Conservation (phyloP, 92 coral and sea anemone genomes). For the Zoanthus solanderi region DNA sequence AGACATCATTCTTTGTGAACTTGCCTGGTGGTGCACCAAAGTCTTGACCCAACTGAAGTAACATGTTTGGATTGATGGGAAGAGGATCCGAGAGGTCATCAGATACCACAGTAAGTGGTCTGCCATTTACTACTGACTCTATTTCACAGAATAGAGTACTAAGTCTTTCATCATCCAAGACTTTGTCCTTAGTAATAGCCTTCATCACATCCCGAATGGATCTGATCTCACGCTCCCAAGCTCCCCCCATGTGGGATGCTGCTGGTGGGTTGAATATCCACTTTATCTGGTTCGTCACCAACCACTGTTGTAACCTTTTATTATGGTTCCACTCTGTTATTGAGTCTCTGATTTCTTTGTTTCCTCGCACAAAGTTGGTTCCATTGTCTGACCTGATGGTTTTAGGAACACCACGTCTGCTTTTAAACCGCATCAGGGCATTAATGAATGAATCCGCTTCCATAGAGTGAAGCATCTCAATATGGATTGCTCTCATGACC, state of each 20-base stretch:
- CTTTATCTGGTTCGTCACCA: neutral
- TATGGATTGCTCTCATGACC: conserved; percentile 56
- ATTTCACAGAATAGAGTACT: conserved; percentile 42
- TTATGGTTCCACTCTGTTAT: conserved; percentile 21
- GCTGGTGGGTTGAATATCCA: conserved; percentile 32
- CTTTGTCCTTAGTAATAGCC: conserved; percentile 15
- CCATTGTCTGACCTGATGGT: conserved; percentile 57
- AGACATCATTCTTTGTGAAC: conserved; percentile 28
- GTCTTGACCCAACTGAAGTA: conserved; percentile 42
- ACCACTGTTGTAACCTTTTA: conserved; percentile 4
- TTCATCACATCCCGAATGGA: conserved; percentile 12
- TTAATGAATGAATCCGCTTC: conserved; percentile 58
- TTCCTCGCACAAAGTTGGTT: conserved; percentile 58
- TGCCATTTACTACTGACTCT: conserved; percentile 41
- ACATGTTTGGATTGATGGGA: conserved; percentile 52
- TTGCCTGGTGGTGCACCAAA: conserved; percentile 39
- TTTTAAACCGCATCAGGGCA: conserved; percentile 63
- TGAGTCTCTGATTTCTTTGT: conserved; percentile 33
- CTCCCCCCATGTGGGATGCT: too few relatives aligned
- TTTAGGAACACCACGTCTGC: conserved; percentile 63
- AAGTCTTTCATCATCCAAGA: conserved; percentile 39
- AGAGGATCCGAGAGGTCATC: conserved; percentile 42
- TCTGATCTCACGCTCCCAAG: too few relatives aligned
- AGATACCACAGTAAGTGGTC: conserved; percentile 34
- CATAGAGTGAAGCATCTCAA: conserved; percentile 57